These are phyloP conservation scores for Cardiocondyla obscurior DNA, from an alignment of 1,140 invertebrate species.

Conservation along the genomic window DNA sequence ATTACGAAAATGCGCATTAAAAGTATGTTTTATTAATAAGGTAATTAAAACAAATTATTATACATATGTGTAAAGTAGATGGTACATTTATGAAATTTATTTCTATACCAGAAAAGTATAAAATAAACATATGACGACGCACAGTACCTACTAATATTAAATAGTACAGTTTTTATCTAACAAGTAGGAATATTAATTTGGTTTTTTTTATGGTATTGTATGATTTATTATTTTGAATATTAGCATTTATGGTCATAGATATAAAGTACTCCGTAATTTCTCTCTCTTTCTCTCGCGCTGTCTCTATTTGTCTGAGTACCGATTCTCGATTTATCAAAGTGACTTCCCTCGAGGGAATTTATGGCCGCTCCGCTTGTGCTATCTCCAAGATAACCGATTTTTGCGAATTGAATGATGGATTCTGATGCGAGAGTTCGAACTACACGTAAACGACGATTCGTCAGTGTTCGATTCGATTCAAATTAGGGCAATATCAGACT, in stretches of 20 bases:
- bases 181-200: neutral
- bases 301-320: neutral
- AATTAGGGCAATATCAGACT: constrained; percentile 16
- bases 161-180: neutral
- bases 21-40: neutral
- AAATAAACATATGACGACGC: neutral
- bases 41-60: neutral
- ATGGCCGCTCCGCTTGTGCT: constrained; percentile 2
- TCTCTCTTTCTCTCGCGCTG: neutral
- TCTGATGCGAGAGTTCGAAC: constrained; percentile 18
- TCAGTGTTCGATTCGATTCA: neutral
- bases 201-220: neutral
- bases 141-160: neutral
- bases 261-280: constrained; percentile 31
- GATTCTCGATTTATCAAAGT: constrained; percentile 61
- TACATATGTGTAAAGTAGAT: neutral
- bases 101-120: neutral
- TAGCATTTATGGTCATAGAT: constrained; percentile 10
- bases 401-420: constrained; percentile 23
- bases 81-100: neutral
- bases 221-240: too few species aligned
- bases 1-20: neutral
- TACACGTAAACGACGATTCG: constrained; percentile 15
- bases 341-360: constrained; percentile 30
- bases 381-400: constrained; percentile 13